phyloP scores from a whole-genome alignment of 2,113 vertebrate genomes.

The Stomatorhinus ivindoensis region DNA sequence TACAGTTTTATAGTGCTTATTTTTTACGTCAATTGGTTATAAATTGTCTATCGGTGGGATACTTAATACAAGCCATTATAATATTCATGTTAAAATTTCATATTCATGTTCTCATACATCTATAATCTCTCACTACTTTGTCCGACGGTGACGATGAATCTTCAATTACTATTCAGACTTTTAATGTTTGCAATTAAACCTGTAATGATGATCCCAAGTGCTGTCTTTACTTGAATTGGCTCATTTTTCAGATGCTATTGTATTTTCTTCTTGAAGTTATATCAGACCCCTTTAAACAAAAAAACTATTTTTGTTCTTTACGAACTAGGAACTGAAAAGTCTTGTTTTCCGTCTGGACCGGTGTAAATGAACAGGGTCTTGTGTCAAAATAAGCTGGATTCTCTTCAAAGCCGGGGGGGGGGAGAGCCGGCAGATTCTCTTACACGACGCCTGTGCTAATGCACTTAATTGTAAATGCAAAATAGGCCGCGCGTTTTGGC shows the following conservation, averaged over 20 bases:
- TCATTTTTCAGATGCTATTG: neutral
- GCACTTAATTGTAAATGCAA: neutral
- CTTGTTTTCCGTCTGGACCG: neutral
- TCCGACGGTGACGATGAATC: neutral
- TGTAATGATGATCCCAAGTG: neutral
- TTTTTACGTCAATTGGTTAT: constrained; percentile 11
- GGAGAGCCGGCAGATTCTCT: neutral
- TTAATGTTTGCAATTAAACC: neutral
- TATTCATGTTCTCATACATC: constrained; percentile 15
- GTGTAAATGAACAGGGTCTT: neutral
- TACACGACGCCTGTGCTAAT: neutral
- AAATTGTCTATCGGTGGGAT: constrained; percentile 10
- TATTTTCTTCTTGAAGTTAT: neutral
- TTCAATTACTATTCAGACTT: constrained; percentile 1
- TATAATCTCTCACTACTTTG: constrained; percentile 4
- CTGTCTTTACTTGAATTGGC: neutral
- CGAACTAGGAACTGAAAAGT: neutral
- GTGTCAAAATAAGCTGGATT: neutral
- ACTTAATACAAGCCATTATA: constrained; percentile 9
- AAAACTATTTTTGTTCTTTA: neutral
- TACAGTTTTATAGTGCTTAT: constrained; percentile 12
- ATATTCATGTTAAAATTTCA: constrained; percentile 20
- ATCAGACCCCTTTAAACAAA: neutral
- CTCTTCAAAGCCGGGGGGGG: neutral
- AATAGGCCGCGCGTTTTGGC: neutral